These are phyloP conservation scores for Margarornis squamiger DNA, from an alignment of 2,797 vertebrate genomes.

Conservation along the genomic window DNA sequence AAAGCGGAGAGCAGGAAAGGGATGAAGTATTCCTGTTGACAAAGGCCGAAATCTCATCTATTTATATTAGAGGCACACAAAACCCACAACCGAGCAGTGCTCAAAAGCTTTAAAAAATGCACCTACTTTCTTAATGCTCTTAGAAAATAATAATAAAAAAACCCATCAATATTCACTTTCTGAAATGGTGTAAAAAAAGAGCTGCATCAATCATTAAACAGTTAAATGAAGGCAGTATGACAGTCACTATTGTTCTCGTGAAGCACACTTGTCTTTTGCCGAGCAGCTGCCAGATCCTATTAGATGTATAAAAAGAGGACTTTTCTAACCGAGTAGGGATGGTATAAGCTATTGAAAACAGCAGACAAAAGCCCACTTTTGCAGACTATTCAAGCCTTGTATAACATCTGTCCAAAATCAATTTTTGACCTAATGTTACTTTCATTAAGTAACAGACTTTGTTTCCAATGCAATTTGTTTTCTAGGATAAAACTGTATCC, in stretches of 20 bases:
- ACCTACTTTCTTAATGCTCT: constrained; percentile 58
- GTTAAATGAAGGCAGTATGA: constrained; percentile 65
- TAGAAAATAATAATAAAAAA: constrained; percentile 52
- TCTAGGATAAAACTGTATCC: constrained; percentile 45
- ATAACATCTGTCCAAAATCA: constrained; percentile 73
- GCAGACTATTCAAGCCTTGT: constrained; percentile 53
- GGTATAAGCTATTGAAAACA: constrained; percentile 58
- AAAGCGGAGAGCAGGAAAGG: background rate
- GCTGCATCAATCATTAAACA: constrained; percentile 63
- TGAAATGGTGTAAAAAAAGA: constrained; percentile 28
- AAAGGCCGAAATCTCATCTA: constrained; percentile 48
- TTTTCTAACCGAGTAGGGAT: constrained; percentile 53
- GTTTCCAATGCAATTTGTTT: constrained; percentile 61
- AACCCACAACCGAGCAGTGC: background rate
- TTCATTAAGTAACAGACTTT: constrained; percentile 62
- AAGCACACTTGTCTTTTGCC: constrained; percentile 66
- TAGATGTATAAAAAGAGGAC: constrained; percentile 67
- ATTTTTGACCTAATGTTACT: constrained; percentile 65
- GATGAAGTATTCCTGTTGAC: constrained; percentile 43
- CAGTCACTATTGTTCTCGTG: constrained; percentile 66
- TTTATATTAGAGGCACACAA: constrained; percentile 50
- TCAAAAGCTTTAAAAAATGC: constrained; percentile 56
- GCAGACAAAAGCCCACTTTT: constrained; percentile 70
- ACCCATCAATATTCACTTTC: constrained; percentile 47
- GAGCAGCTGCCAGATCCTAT: constrained; percentile 75